Conservation (phyloP, 2,888 invertebrate species). For the Pediacus dermestoides region DNA sequence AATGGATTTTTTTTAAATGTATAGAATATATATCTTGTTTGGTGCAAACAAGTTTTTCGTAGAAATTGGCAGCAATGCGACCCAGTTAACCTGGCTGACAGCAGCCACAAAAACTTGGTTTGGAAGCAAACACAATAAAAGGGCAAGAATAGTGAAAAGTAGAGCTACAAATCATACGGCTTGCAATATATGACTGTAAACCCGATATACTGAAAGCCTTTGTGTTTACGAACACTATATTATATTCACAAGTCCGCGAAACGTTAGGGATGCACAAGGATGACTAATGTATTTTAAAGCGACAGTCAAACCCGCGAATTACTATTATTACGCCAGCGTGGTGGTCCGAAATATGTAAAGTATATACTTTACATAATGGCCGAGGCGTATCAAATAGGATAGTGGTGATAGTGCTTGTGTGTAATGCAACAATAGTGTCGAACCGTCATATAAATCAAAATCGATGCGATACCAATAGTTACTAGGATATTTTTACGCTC, state of each 20-base stretch:
- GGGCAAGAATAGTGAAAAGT: constrained; percentile 38
- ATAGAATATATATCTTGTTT: constrained; percentile 13
- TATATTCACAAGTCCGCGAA: constrained; percentile 40
- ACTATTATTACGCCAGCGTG: constrained; percentile 23
- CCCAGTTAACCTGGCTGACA: constrained; percentile 29
- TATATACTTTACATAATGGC: constrained; percentile 27
- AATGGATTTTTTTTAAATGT: too few species aligned
- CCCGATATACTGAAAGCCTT: constrained; percentile 40
- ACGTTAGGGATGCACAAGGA: constrained; percentile 34
- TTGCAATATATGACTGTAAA: constrained; percentile 36
- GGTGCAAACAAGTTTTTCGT: constrained; percentile 25
- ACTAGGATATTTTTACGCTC: constrained; percentile 47
- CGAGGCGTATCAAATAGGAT: constrained; percentile 7
- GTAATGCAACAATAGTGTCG: constrained; percentile 45
- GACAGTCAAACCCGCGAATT: constrained; percentile 34
- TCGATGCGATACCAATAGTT: constrained; percentile 42
- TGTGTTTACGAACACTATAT: constrained; percentile 41
- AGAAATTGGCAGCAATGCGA: constrained; percentile 25
- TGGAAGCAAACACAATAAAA: constrained; percentile 32
- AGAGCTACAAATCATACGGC: constrained; percentile 41
- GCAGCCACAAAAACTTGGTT: constrained; percentile 26
- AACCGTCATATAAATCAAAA: constrained; percentile 44
- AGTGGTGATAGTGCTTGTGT: constrained; percentile 14
- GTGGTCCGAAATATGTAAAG: constrained; percentile 26
- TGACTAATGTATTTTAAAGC: constrained; percentile 43